Percentiles rank a stretch among this genome's conserved stretches.
Conservation (phyloP, 1,140 invertebrate species). For the Lepidurus arcticus region DNA sequence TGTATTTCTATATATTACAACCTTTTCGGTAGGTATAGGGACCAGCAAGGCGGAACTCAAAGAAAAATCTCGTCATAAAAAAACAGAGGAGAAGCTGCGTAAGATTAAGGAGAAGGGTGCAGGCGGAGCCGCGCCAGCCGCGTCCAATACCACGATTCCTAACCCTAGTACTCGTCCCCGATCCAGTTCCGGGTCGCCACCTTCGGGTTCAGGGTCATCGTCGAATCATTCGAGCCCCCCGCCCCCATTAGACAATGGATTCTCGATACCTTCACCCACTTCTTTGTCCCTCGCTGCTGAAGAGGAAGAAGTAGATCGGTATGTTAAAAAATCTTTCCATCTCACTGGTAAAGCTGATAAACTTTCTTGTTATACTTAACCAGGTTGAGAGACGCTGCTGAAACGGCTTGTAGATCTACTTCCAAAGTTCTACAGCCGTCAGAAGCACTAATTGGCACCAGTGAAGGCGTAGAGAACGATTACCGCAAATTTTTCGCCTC, state of each 20-base stretch:
- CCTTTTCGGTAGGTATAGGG: background rate
- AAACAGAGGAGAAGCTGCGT: background rate
- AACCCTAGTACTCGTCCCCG: conserved; percentile 16
- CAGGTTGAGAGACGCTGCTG: conserved; percentile 32
- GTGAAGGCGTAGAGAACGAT: background rate
- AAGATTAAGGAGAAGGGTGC: background rate
- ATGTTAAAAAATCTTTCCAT: background rate
- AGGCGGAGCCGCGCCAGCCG: background rate
- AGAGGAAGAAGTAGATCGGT: conserved; percentile 29
- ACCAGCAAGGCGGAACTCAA: conserved; percentile 4
- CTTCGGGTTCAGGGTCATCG: conserved; percentile 28
- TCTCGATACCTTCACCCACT: conserved; percentile 22
- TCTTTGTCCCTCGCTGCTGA: conserved; percentile 27
- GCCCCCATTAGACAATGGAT: conserved; percentile 23
- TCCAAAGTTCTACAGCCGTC: background rate
- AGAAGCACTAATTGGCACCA: background rate
- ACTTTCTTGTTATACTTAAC: background rate
- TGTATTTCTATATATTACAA: background rate
- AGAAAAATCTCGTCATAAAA: conserved; percentile 1
- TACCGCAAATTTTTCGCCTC: background rate
- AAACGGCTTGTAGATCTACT: background rate
- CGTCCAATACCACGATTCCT: conserved; percentile 15
- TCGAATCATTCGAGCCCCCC: conserved; percentile 13
- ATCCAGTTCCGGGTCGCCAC: conserved; percentile 19
- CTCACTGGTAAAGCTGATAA: background rate